Base-by-base conservation (phyloP, 2,113 vertebrate species). In the Eclectus roratus region DNA sequence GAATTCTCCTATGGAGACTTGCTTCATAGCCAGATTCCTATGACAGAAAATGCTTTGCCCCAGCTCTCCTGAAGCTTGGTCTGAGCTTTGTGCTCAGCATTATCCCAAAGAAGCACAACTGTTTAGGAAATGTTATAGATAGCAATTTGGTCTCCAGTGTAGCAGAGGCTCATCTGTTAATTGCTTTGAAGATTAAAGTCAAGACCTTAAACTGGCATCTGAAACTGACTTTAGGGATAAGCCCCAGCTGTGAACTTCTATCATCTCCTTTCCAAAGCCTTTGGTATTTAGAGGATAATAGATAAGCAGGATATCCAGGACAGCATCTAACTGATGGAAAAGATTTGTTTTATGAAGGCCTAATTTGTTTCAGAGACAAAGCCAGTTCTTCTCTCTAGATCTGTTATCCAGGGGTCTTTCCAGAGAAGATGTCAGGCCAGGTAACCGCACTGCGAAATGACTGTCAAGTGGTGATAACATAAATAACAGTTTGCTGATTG, bases 131-230 rank as follows among this genome's bases (percentile, higher is more conserved):
- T 85, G 21, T 50, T 93, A 78, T 74, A 95, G 94, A 80, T 83
- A 88, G 79, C 43, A 88, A 23, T 93, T 85, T 88, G 83, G 60
- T 95, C 82, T 92, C 93, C 56, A 76, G 92, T 86, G 88, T 85
- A 79, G 47, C 65, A 86, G 82, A 80, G 80, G 76, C 93, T 96
- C 88, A 94, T 96, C 88, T 91, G 93, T 93, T 97, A 96, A 95
- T 97, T 97, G 92, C 88, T 95, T 94, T 97, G 90, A 95, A 96
- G 92, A 96, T 95, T 95, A 94, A 95, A 95, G 90, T 93, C 93
- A 96, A 93, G 92, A 96, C 88, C 93, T 95, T 96, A 85, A 94
- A 92, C 69, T 47, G 65, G 47, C 69, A 81, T 92, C 80, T 93
- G 69, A 94, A 94, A 93, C 55, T 76, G 72, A 80, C 55, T 93